These are phyloP conservation scores for Mercenaria mercenaria DNA, from an alignment of 1,140 invertebrate species.

Conservation along the genomic window DNA sequence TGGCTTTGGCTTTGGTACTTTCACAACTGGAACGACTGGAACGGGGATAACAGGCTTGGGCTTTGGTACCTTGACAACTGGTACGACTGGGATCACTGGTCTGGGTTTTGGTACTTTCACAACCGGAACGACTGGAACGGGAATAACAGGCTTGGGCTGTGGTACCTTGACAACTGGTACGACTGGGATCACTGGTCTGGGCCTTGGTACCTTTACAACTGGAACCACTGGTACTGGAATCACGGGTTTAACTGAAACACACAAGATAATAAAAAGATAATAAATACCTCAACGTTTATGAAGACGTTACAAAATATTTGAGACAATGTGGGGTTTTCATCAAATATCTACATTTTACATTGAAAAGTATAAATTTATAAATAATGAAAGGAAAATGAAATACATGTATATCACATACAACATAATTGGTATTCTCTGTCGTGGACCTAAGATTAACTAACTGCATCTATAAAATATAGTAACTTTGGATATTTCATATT, in stretches of 20 bases:
- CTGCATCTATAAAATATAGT: too few relatives aligned
- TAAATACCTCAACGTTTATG: too few relatives aligned
- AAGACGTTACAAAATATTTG: too few relatives aligned
- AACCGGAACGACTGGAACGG: slow-evolving; percentile 7
- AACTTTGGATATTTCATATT: too few relatives aligned
- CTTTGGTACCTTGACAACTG: slow-evolving; percentile 14
- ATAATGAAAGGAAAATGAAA: too few relatives aligned
- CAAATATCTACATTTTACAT: too few relatives aligned
- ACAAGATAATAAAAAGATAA: too few relatives aligned
- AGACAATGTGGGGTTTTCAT: too few relatives aligned
- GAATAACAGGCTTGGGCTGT: slow-evolving; percentile 10
- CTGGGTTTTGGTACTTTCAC: not conserved
- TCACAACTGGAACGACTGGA: not conserved
- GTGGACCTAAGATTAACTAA: too few relatives aligned
- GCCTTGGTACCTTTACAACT: slow-evolving; percentile 8
- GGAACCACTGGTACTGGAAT: slow-evolving; percentile 29
- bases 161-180: slow-evolving; percentile 20
- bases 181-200: not conserved
- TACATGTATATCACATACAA: too few relatives aligned
- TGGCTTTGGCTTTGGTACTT: slow-evolving; percentile 18
- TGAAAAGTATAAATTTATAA: too few relatives aligned
- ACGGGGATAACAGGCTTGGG: slow-evolving; percentile 13
- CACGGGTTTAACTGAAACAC: slow-evolving; percentile 27
- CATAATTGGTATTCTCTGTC: too few relatives aligned
- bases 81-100: not conserved